Conservation (phyloP, 2,888 invertebrate species). For the Drosophila demipolita region DNA sequence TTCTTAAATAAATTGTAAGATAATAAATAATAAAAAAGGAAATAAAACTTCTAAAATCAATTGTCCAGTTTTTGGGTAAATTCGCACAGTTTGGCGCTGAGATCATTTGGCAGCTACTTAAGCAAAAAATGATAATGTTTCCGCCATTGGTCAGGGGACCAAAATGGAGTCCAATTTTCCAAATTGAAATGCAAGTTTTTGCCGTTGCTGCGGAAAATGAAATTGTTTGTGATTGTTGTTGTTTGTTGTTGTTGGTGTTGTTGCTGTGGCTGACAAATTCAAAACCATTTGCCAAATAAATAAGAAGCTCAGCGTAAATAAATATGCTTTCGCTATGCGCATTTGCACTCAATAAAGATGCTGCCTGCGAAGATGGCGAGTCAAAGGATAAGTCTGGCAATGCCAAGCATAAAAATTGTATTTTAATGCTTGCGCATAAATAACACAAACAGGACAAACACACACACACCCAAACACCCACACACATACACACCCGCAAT, state of each 20-base stretch:
- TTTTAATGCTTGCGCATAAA: conserved; percentile 80
- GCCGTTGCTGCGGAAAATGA: conserved; percentile 35
- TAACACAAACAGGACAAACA: conserved; percentile 71
- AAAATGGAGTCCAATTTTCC: conserved; percentile 44
- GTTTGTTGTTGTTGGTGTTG: conserved; percentile 17
- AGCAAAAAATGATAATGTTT: conserved; percentile 1
- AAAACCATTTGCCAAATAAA: conserved; percentile 82
- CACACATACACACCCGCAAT: background rate
- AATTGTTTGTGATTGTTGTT: background rate
- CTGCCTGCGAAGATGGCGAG: conserved; percentile 46
- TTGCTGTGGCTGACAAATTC: conserved; percentile 75
- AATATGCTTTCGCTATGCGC: conserved; percentile 82
- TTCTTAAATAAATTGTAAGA: conserved; percentile 1
- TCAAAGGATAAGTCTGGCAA: conserved; percentile 78
- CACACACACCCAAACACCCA: conserved; percentile 19
- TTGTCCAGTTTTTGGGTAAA: conserved; percentile 14
- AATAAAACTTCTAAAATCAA: background rate
- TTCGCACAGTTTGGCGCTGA: conserved; percentile 26
- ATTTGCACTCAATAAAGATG: conserved; percentile 82
- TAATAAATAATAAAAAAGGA: too few relatives aligned
- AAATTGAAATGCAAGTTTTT: conserved; percentile 79
- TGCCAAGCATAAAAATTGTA: conserved; percentile 79
- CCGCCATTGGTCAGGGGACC: conserved; percentile 29
- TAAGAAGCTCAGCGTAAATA: conserved; percentile 82
- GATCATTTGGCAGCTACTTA: conserved; percentile 35